phyloP scores from a whole-genome alignment of 2,797 vertebrate species.

The Lates japonicus region DNA sequence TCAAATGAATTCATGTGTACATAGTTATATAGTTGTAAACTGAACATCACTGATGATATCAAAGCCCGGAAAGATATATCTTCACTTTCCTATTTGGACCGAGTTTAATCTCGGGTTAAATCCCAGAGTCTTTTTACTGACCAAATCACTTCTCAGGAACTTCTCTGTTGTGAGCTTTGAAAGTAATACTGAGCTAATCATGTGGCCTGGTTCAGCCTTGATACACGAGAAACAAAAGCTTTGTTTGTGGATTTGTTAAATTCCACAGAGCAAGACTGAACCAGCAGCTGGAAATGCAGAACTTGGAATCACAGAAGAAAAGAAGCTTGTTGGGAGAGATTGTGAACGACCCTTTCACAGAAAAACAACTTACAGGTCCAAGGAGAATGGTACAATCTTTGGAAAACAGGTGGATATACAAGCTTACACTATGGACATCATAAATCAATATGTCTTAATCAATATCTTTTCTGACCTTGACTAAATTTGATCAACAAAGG shows the following conservation, averaged over 20 bases:
- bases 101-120: too few relatives aligned
- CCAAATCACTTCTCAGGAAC: conserved; percentile 29
- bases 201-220: neutral
- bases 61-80: too few relatives aligned
- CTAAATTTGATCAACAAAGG: conserved; percentile 16
- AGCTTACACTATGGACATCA: neutral
- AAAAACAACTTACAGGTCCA: conserved; percentile 45
- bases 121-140: conserved; percentile 24
- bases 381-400: neutral
- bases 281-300: neutral
- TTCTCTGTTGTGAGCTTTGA: conserved; percentile 52
- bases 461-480: neutral
- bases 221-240: too few relatives aligned
- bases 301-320: neutral
- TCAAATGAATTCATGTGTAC: too few relatives aligned
- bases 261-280: neutral
- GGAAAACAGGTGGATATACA: conserved; percentile 30
- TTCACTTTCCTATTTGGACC: too few relatives aligned
- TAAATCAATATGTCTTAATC: neutral
- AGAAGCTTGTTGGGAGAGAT: neutral
- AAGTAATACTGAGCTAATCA: neutral
- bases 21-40: too few relatives aligned
- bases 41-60: too few relatives aligned
- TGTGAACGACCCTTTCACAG: conserved; percentile 43
- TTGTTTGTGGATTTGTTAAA: neutral